Conservation (phyloP, 2,888 invertebrate species). For the Hydropsyche betteni region DNA sequence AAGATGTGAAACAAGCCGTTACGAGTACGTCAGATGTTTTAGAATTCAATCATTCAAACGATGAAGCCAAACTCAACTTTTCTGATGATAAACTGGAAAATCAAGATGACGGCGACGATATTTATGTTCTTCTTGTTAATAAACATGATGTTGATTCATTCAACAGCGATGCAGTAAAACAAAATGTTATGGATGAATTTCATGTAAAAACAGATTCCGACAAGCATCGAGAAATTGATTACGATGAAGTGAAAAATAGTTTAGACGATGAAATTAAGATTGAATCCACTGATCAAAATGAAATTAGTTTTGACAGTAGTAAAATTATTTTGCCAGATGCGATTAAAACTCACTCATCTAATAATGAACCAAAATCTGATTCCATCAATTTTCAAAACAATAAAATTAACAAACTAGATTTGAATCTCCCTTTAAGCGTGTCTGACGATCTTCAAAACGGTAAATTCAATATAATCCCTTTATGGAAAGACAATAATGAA, state of each 20-base stretch:
- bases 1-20: conserved; percentile 40
- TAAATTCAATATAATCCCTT: conserved; percentile 44
- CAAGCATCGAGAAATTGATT: not conserved
- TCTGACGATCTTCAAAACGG: conserved; percentile 7
- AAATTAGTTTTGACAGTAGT: not conserved
- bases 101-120: conserved; percentile 59
- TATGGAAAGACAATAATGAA: conserved; percentile 38
- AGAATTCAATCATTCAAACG: conserved; percentile 5
- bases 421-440: not conserved
- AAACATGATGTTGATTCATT: conserved; percentile 56
- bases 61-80: not conserved
- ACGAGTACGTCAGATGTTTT: conserved; percentile 7
- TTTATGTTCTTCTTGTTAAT: conserved; percentile 63
- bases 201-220: not conserved
- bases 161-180: not conserved
- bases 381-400: too few species aligned
- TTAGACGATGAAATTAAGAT: not conserved
- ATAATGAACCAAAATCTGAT: too few species aligned
- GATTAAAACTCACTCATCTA: too few species aligned
- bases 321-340: not conserved
- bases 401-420: not conserved
- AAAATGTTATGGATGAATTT: not conserved
- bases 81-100: conserved; percentile 11
- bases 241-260: too few species aligned
- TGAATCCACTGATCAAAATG: not conserved